Evolutionary conservation across 2,113 vertebrate genomes (phyloP).

Genomic region (Passer montanus): DNA sequence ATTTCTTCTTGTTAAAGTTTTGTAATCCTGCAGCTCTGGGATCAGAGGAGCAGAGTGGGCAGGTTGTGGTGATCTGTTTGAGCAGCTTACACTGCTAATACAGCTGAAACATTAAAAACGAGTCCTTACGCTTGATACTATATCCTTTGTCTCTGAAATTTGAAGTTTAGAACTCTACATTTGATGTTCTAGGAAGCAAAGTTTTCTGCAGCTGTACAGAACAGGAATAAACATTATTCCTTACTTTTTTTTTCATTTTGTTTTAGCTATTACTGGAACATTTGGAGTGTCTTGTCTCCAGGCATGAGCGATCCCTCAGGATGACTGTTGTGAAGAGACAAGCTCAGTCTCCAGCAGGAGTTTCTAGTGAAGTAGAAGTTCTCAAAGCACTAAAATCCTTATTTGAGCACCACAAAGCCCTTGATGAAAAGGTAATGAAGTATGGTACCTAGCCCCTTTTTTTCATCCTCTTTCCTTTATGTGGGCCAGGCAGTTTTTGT

Average conservation of each 20-base stretch:
- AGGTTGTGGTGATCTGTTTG: neutral
- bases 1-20: neutral
- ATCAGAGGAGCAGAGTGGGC: neutral
- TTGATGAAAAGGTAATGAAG: slow-evolving; percentile 91
- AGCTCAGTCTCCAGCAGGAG: slow-evolving; percentile 93
- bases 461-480: neutral
- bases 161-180: neutral
- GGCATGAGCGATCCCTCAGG: slow-evolving; percentile 92
- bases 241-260: neutral
- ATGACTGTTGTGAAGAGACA: slow-evolving; percentile 98
- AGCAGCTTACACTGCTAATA: neutral
- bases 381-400: slow-evolving; percentile 98
- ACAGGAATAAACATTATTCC: neutral
- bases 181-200: neutral
- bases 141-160: neutral
- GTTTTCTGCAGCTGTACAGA: neutral
- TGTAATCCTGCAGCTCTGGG: neutral
- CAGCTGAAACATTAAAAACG: neutral
- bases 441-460: neutral
- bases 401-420: slow-evolving; percentile 97
- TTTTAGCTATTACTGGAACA: slow-evolving; percentile 91
- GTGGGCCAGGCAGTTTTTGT: neutral
- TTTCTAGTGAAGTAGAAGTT: slow-evolving; percentile 97
- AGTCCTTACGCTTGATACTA: rapidly evolving
- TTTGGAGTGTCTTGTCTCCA: slow-evolving; percentile 93